Base-by-base conservation (phyloP, 2,113 vertebrate species). In the Asarcornis scutulata region DNA sequence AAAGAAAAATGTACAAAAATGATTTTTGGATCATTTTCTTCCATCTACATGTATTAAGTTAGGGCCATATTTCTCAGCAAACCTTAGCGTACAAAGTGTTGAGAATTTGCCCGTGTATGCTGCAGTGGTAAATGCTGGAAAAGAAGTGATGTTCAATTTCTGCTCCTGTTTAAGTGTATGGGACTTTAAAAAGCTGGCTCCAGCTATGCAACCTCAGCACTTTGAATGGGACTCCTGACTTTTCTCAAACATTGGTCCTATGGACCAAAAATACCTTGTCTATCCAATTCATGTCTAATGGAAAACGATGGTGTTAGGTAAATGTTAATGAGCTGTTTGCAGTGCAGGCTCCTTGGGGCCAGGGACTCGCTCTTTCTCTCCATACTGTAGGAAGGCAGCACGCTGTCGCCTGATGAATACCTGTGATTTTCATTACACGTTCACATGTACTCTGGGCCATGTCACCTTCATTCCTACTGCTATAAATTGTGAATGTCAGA, bases 31-130 rank as follows among this genome's bases (percentile, higher is more conserved):
- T 40, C 26, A 66, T 34, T 74, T 50, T 25, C 64, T 87, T 31
- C 69, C 40, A 34, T 17, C 69, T 23, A 1, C 9, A 62, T 62
- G 17, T 29, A 46, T 5, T 11, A 7, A 88, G 17, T 69, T 42
- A 22, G 1, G 71, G 82, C 40, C 29, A 69, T 6, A 58, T 48
- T 48, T 53, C 72, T 74, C 8, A 1, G 55, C 63, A 62, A 60
- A 50, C 26, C 50, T 52, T 25, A 62, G 40, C 34, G 13, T 0
- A 6, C 4, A n/a, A 53, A n/a, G 50, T 1, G 8, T 4, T 63
- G 42, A 40, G 78, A 40, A 46, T 42, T 15, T 10, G 22, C 27
- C 5, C 2, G n/a, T 21, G 22, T 40, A 7, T 0, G 0, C 2
- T 75, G 63, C 22, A 62, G 63, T 8, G 38, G 22, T 38, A 56